A percentile compares a stretch with the other conserved stretches of the same genome.
phyloP scores from a whole-genome alignment of 2,797 vertebrate species.

The Lophius americanus region DNA sequence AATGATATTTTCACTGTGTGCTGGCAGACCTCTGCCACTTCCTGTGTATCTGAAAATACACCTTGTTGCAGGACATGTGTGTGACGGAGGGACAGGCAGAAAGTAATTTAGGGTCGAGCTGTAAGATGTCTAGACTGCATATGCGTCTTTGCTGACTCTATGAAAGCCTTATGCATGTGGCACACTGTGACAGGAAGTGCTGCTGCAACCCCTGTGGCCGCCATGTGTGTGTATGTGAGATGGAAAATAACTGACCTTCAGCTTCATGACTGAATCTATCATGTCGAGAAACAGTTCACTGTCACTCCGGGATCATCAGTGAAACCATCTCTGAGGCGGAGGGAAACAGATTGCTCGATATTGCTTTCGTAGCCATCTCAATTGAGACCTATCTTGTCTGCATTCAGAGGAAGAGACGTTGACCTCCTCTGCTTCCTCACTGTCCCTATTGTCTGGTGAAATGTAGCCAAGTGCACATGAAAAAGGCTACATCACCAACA shows the following conservation, averaged over 20 bases:
- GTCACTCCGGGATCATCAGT: slow-evolving; percentile 48
- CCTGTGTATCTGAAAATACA: slow-evolving; percentile 73
- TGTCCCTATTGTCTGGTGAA: slow-evolving; percentile 44
- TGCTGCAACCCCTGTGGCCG: slow-evolving; percentile 54
- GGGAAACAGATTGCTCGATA: slow-evolving; percentile 32
- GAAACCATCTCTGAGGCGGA: slow-evolving; percentile 37
- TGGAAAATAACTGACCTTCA: slow-evolving; percentile 62
- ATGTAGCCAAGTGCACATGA: slow-evolving; percentile 21
- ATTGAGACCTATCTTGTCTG: slow-evolving; percentile 35
- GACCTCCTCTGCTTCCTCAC: slow-evolving; percentile 61
- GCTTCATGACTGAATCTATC: slow-evolving; percentile 73
- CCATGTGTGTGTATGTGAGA: slow-evolving; percentile 28
- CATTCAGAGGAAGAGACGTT: slow-evolving; percentile 62
- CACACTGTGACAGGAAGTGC: slow-evolving; percentile 75
- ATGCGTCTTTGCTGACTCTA: slow-evolving; percentile 54
- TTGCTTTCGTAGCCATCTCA: slow-evolving; percentile 47
- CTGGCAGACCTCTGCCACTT: slow-evolving; percentile 59
- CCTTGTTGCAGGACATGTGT: slow-evolving; percentile 44
- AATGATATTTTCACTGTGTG: slow-evolving; percentile 56
- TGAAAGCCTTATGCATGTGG: slow-evolving; percentile 61
- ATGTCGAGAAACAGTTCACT: slow-evolving; percentile 56
- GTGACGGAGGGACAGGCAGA: slow-evolving; percentile 9
- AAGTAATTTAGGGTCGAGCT: slow-evolving; percentile 26
- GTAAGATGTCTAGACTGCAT: slow-evolving; percentile 14
- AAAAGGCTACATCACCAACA: slow-evolving; percentile 34